phyloP scores from a whole-genome alignment of 2,888 invertebrate species.

The Dryococelus australis region DNA sequence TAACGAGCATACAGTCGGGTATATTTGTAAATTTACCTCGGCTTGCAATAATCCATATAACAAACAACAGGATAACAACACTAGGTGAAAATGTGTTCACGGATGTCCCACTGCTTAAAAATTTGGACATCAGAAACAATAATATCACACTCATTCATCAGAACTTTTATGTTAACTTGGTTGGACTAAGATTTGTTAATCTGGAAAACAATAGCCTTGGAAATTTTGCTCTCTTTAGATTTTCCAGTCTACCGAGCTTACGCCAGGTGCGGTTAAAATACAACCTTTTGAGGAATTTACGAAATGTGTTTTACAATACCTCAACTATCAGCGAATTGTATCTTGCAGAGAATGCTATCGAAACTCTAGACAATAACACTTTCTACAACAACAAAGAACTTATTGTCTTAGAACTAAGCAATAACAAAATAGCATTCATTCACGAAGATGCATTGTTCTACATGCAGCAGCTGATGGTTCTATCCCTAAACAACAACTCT shows the following conservation, averaged over 20 bases:
- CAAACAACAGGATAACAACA: neutral
- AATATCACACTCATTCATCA: neutral
- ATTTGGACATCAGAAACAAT: neutral
- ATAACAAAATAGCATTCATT: neutral
- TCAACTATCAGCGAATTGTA: neutral
- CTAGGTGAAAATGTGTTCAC: neutral
- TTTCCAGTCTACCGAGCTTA: neutral
- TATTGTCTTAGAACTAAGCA: neutral
- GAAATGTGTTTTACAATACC: neutral
- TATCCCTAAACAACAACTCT: neutral
- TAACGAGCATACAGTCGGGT: neutral
- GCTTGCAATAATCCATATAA: neutral
- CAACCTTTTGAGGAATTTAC: neutral
- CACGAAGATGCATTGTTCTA: neutral
- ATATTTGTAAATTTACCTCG: neutral
- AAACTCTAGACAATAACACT: neutral
- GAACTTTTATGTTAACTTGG: neutral
- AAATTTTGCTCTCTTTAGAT: neutral
- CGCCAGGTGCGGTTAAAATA: neutral
- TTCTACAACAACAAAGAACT: slow-evolving; percentile 1
- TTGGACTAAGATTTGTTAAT: neutral
- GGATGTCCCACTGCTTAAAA: neutral
- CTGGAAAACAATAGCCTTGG: neutral
- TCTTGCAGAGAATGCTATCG: neutral
- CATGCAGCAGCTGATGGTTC: neutral